Percentiles rank a stretch among this genome's conserved stretches.
phyloP scores from a whole-genome alignment of 2,797 vertebrate genomes.

The Staurois parvus region DNA sequence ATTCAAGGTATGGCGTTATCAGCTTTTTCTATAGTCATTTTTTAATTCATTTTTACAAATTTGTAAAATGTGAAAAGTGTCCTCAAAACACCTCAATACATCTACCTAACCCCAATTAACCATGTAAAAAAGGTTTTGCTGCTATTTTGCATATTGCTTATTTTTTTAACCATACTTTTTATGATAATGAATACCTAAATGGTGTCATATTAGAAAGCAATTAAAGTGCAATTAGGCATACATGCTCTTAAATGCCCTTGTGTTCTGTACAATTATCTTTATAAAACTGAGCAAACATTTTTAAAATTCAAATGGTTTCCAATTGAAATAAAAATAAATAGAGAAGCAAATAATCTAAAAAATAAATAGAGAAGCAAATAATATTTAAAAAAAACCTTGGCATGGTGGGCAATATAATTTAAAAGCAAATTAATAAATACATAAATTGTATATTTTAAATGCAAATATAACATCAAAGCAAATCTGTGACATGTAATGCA shows the following conservation, averaged over 20 bases:
- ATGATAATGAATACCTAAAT: neutral
- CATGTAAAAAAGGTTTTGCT: neutral
- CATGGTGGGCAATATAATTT: too few species aligned
- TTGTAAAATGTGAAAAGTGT: neutral
- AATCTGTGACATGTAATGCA: too few species aligned
- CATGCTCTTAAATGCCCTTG: neutral
- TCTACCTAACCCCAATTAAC: neutral
- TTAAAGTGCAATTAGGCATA: constrained; percentile 4
- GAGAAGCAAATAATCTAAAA: neutral
- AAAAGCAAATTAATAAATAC: too few species aligned
- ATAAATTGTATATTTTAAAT: too few species aligned
- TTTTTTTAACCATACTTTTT: neutral
- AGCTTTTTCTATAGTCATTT: neutral
- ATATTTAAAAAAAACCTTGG: neutral
- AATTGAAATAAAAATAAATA: neutral
- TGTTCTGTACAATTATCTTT: neutral
- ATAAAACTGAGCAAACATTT: too few species aligned
- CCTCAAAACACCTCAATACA: neutral
- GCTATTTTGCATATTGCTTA: neutral
- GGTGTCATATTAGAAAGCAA: neutral
- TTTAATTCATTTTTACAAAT: neutral
- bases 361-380: neutral
- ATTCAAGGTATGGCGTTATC: neutral
- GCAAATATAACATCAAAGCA: too few species aligned
- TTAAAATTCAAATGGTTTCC: neutral